Evolutionary conservation across 2,888 invertebrate species (phyloP).

Genomic region (Abscondita cerata): DNA sequence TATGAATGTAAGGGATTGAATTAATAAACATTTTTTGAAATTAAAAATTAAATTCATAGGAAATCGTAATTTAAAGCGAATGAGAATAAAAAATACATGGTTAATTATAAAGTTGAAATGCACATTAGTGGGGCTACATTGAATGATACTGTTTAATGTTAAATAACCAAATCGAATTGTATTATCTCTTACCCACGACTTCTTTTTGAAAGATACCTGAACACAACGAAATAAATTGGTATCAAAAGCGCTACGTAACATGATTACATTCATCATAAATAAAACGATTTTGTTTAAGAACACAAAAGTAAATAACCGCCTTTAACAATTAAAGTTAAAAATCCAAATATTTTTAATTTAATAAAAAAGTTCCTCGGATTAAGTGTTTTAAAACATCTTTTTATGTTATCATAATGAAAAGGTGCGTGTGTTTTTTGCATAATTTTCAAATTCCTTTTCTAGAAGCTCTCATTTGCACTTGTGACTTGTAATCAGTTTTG

Average conservation of each 20-base stretch:
- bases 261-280: constrained; percentile 28
- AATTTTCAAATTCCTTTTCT: constrained; percentile 46
- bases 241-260: constrained; percentile 29
- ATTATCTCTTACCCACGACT: constrained; percentile 19
- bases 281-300: constrained; percentile 23
- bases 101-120: too few relatives aligned
- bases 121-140: not conserved
- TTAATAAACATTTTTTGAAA: too few relatives aligned
- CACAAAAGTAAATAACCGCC: constrained; percentile 13
- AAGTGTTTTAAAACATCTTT: too few relatives aligned
- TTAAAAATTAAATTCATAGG: too few relatives aligned
- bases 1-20: too few relatives aligned
- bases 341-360: not conserved
- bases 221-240: constrained; percentile 27
- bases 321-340: constrained; percentile 6
- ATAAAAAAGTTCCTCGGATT: not conserved
- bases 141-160: constrained; percentile 21
- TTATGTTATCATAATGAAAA: constrained; percentile 20
- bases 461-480: constrained; percentile 38
- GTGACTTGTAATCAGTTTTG: constrained; percentile 45
- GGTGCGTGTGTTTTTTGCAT: constrained; percentile 37
- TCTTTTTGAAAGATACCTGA: constrained; percentile 24
- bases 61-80: too few relatives aligned
- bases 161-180: constrained; percentile 25
- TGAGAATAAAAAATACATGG: too few relatives aligned